Conservation (phyloP, 1,140 invertebrate genomes). For the Callitettix versicolor region DNA sequence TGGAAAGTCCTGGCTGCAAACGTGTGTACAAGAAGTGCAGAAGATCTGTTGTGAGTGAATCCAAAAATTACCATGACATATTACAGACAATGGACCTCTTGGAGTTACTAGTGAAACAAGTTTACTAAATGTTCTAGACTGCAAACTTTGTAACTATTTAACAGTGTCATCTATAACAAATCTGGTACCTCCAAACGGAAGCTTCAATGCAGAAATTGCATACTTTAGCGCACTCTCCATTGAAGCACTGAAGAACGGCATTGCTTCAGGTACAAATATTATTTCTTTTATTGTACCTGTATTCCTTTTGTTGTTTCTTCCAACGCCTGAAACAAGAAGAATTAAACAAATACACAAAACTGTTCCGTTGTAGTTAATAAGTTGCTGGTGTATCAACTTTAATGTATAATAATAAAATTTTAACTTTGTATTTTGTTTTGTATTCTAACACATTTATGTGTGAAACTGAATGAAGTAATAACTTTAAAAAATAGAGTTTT, state of each 20-base stretch:
- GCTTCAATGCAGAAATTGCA: constrained; percentile 15
- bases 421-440: no score
- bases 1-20: constrained; percentile 36
- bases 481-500: no score
- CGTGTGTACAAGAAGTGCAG: constrained; percentile 35
- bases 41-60: constrained; percentile 35
- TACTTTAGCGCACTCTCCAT: constrained; percentile 27
- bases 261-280: constrained; percentile 23
- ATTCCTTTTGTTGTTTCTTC: constrained; percentile 31
- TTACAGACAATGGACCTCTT: constrained; percentile 19
- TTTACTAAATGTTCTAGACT: constrained; percentile 16
- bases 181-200: constrained; percentile 14
- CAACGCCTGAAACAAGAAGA: constrained; percentile 34
- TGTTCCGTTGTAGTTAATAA: no score
- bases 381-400: no score
- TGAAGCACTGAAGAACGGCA: constrained; percentile 26
- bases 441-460: no score
- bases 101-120: constrained; percentile 14
- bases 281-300: constrained; percentile 8
- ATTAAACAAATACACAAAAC: no score
- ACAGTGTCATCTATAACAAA: constrained; percentile 26
- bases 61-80: constrained; percentile 42
- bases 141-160: constrained; percentile 15
- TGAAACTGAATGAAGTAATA: no score
- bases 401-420: no score